These are phyloP conservation scores for Avahi laniger DNA, from an alignment of 2,797 vertebrate genomes.

Conservation along the genomic window DNA sequence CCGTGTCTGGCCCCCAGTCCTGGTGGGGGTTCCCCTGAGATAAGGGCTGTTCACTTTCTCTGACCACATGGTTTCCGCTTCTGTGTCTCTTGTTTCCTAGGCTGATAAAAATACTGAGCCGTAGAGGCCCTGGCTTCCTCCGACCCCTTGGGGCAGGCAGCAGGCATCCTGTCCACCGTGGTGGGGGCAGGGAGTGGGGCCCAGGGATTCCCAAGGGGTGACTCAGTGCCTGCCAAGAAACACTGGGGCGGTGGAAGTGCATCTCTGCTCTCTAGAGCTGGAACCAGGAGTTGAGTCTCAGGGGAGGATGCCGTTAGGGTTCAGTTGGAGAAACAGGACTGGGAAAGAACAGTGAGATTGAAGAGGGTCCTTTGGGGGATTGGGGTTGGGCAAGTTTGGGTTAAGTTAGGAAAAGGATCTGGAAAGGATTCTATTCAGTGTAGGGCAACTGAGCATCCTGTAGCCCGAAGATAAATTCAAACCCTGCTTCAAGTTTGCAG, in stretches of 20 bases:
- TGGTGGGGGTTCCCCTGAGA: slow-evolving; percentile 76
- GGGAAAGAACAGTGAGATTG: background rate
- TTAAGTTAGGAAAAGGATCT: background rate
- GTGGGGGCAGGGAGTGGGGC: background rate
- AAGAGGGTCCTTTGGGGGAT: background rate
- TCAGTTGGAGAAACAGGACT: background rate
- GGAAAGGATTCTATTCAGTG: background rate
- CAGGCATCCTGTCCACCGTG: slow-evolving; percentile 68
- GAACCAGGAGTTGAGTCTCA: background rate
- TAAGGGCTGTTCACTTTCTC: slow-evolving; percentile 78
- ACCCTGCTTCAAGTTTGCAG: background rate
- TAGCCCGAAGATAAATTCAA: background rate
- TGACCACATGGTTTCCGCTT: slow-evolving; percentile 78
- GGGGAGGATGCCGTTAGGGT: background rate
- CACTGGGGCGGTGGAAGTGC: background rate
- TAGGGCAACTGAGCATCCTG: background rate
- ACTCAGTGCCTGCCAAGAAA: slow-evolving; percentile 25
- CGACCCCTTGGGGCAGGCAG: slow-evolving; percentile 56
- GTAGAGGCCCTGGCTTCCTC: slow-evolving; percentile 76
- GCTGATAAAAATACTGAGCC: slow-evolving; percentile 78
- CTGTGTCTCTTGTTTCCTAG: slow-evolving; percentile 73
- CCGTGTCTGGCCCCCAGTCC: slow-evolving; percentile 67
- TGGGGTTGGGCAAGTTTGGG: background rate
- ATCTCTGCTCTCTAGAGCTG: background rate
- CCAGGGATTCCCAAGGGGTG: slow-evolving; percentile 60